Conservation (phyloP, 2,113 vertebrate genomes). For the Nannobrachium achirus region DNA sequence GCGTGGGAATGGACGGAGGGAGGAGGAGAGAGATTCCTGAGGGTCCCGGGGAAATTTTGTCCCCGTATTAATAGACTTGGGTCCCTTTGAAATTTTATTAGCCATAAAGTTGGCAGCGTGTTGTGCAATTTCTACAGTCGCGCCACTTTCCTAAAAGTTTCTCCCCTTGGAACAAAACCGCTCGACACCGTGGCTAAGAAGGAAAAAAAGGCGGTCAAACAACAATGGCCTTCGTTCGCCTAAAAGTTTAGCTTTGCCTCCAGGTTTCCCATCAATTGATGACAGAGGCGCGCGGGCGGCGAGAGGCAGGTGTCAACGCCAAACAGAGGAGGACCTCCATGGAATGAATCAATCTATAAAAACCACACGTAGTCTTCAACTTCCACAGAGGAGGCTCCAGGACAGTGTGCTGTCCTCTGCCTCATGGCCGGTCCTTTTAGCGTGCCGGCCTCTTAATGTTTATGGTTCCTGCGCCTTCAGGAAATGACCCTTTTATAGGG, state of each 20-base stretch:
- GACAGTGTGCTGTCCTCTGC: no score
- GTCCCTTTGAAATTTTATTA: slow-evolving; percentile 94
- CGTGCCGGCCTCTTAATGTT: slow-evolving; percentile 82
- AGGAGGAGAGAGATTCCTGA: slow-evolving; percentile 82
- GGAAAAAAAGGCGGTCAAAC: no score
- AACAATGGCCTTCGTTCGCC: neutral
- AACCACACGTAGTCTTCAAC: slow-evolving; percentile 77
- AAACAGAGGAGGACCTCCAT: slow-evolving; percentile 65
- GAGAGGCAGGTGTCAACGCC: slow-evolving; percentile 77
- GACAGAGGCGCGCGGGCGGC: slow-evolving; percentile 51
- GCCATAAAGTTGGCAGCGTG: slow-evolving; percentile 89
- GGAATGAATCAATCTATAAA: slow-evolving; percentile 80
- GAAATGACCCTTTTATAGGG: slow-evolving; percentile 91
- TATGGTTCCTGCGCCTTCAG: slow-evolving; percentile 93
- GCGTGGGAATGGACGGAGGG: slow-evolving; percentile 78
- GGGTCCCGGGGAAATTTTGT: slow-evolving; percentile 83
- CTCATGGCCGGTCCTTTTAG: slow-evolving; percentile 79
- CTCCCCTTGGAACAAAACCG: slow-evolving; percentile 73
- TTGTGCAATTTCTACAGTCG: slow-evolving; percentile 79
- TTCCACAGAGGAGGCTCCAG: no score
- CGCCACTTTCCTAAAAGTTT: slow-evolving; percentile 58
- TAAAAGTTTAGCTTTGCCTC: slow-evolving; percentile 58
- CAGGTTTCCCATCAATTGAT: slow-evolving; percentile 31
- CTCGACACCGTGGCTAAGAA: no score
- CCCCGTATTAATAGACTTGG: slow-evolving; percentile 87